phyloP scores from a whole-genome alignment of 2,797 vertebrate species.

The Pangasius mekongensis region DNA sequence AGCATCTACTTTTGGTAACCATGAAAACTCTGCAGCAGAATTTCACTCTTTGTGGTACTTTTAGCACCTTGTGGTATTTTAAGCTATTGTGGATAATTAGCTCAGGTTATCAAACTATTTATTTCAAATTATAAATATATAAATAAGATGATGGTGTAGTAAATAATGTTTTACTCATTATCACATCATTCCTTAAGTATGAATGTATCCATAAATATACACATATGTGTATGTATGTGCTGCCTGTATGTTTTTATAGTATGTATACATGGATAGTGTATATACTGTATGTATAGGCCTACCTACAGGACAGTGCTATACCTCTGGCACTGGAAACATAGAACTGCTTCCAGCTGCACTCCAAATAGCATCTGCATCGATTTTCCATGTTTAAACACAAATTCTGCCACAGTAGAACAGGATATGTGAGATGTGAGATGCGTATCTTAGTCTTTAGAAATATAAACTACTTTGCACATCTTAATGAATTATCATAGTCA shows the following conservation, averaged over 20 bases:
- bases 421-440: constrained; percentile 56
- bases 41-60: neutral
- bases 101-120: neutral
- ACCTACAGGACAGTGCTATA: constrained; percentile 42
- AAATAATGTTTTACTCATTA: neutral
- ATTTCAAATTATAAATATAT: neutral
- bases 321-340: constrained; percentile 4
- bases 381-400: constrained; percentile 64
- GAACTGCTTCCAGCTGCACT: constrained; percentile 54
- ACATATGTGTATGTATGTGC: neutral
- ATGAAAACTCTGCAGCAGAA: neutral
- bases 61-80: neutral
- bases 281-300: neutral
- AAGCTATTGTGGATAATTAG: neutral
- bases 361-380: constrained; percentile 64
- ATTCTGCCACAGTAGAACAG: constrained; percentile 41
- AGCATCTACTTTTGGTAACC: neutral
- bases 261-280: neutral
- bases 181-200: neutral
- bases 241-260: neutral
- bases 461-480: neutral
- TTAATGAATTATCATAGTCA: neutral
- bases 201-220: neutral
- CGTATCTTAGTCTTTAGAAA: constrained; percentile 22
- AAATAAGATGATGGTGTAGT: neutral